A percentile compares a stretch with the other conserved stretches of the same genome.
phyloP scores from a whole-genome alignment of 1,140 invertebrate genomes.

The Orchesella cincta region DNA sequence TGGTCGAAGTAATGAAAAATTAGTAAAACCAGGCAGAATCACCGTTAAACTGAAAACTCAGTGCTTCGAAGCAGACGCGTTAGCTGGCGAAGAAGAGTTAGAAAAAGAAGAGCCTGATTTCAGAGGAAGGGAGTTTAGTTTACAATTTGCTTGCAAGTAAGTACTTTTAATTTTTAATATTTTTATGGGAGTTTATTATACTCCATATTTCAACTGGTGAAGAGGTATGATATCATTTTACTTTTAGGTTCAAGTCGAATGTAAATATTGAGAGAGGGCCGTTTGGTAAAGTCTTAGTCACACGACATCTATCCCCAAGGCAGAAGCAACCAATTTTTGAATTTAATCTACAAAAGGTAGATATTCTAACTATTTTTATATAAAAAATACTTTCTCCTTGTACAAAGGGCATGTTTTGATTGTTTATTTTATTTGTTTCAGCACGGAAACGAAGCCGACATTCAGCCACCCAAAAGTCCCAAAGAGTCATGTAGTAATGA shows the following conservation, averaged over 20 bases:
- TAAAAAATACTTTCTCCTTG: background rate
- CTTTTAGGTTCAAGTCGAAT: slow-evolving; percentile 50
- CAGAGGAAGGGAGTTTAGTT: slow-evolving; percentile 53
- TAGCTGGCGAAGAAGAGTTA: slow-evolving; percentile 52
- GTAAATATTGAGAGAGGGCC: slow-evolving; percentile 51
- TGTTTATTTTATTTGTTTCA: slow-evolving; percentile 35
- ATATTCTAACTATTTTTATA: background rate
- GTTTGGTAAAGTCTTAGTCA: slow-evolving; percentile 54
- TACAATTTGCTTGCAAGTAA: slow-evolving; percentile 55
- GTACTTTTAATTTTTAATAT: slow-evolving; percentile 31
- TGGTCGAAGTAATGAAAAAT: slow-evolving; percentile 54
- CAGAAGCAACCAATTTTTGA: slow-evolving; percentile 52
- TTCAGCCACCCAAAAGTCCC: slow-evolving; percentile 31
- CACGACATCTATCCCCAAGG: slow-evolving; percentile 39
- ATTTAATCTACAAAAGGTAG: slow-evolving; percentile 54
- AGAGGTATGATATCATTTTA: slow-evolving; percentile 4
- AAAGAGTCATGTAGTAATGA: slow-evolving; percentile 42
- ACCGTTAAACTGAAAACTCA: slow-evolving; percentile 51
- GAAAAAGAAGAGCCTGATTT: slow-evolving; percentile 54
- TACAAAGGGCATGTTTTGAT: background rate
- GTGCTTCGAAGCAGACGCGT: slow-evolving; percentile 53
- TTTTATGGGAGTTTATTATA: background rate
- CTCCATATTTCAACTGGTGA: background rate
- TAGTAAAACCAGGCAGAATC: slow-evolving; percentile 52
- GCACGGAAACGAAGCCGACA: slow-evolving; percentile 51